These are phyloP conservation scores for Drosophila tripunctata DNA, from an alignment of 2,888 invertebrate genomes.

Conservation along the genomic window DNA sequence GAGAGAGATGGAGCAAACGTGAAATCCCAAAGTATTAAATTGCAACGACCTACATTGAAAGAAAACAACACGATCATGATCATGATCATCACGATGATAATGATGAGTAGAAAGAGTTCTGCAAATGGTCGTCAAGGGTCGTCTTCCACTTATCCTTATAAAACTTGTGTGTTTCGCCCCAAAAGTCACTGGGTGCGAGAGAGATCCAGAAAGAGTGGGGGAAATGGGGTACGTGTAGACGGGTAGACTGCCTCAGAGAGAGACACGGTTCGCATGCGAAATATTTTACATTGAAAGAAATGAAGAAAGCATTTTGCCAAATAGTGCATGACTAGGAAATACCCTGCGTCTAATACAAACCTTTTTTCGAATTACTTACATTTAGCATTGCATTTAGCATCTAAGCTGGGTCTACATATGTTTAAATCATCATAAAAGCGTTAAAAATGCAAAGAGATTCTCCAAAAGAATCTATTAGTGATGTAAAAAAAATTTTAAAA, in stretches of 20 bases:
- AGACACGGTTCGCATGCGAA: conserved; percentile 6
- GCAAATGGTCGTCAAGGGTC: conserved; percentile 14
- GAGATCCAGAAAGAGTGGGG: not conserved
- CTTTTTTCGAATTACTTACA: too few relatives aligned
- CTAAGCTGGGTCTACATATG: too few relatives aligned
- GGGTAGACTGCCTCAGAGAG: not conserved
- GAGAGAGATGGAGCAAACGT: conserved; percentile 25
- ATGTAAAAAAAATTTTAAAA: too few relatives aligned
- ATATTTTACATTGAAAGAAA: not conserved
- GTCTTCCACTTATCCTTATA: conserved; percentile 19
- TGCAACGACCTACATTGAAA: conserved; percentile 84
- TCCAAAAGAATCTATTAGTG: too few relatives aligned
- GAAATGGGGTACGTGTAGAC: not conserved
- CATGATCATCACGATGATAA: conserved; percentile 22
- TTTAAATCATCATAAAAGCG: too few relatives aligned
- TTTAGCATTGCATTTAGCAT: too few relatives aligned
- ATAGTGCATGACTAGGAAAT: too few relatives aligned
- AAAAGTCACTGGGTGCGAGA: not conserved
- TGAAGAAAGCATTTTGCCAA: not conserved
- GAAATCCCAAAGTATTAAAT: conserved; percentile 78
- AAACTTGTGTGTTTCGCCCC: conserved; percentile 19
- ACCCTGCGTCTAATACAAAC: too few relatives aligned
- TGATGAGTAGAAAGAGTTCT: conserved; percentile 2
- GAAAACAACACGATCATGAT: conserved; percentile 19
- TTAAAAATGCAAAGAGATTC: too few relatives aligned